Base-by-base conservation (phyloP, 1,140 invertebrate species). In the Paramacrobiotus metropolitanus region DNA sequence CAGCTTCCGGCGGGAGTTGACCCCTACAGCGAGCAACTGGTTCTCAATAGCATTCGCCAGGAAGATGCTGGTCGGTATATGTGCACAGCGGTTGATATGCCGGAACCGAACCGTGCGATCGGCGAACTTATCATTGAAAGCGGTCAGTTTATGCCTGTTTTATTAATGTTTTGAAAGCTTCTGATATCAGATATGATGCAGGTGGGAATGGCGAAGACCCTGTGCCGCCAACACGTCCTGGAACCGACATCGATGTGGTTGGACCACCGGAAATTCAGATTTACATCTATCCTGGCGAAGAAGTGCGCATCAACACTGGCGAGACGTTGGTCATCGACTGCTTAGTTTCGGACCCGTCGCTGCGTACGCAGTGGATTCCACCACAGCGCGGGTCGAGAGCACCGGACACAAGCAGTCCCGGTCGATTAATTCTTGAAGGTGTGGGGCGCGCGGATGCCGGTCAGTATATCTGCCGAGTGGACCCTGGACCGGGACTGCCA, bases 41-140 rank as follows among this genome's bases (percentile, higher is more conserved):
- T 21, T 44, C 62, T 65, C 18, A 28, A 30, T 28, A 29, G 30
- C 44, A 67, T 67, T 21, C 64, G 83, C 78, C 62, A 82, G 0
- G 77, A 82, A 31, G 82, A 91, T 64, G 74, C 77, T 29, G 87
- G 87, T 31, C 77, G 77, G 1, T 92, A 91, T 70, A 77, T 86
- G 59, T 92, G 87, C 71, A 81, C 86, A 72, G 85, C 86, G 2
- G 70, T 80, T 21, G 79, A 78, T 21, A 82, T 81, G 67, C 73
- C 80, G n/a, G 63, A 74, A n/a, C 68, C 74, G 59, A 71, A 70
- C 30, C 69, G 77, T 31, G 74, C 78, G 67, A 67, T 72, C 24
- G 40, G 59, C 21, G 2, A 28, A 21, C 30, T 64, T 31, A 40
- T 2, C 66, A 67, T 74, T 72, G 73, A 82, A 18, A 75, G 75